These are phyloP conservation scores for Scaptomyza pallida DNA, from an alignment of 1,140 invertebrate species.

Conservation along the genomic window DNA sequence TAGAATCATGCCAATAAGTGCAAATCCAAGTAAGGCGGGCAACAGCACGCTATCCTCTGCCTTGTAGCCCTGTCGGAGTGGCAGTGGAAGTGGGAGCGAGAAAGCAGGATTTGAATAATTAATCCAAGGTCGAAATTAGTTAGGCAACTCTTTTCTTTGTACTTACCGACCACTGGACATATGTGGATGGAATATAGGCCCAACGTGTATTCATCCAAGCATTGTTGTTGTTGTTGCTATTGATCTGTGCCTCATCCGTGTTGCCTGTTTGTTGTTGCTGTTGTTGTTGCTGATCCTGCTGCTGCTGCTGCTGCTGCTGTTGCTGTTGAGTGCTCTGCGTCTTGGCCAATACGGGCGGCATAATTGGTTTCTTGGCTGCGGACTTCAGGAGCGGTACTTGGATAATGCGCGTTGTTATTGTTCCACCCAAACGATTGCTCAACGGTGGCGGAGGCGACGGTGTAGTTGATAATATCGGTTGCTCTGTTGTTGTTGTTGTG, in stretches of 20 bases:
- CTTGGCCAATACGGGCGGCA: constrained; percentile 79
- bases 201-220: constrained; percentile 84
- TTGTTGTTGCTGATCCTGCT: not conserved
- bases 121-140: not conserved
- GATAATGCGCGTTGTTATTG: constrained; percentile 77
- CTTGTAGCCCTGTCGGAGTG: constrained; percentile 72
- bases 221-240: constrained; percentile 52
- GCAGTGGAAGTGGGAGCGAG: not conserved
- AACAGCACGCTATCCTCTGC: constrained; percentile 81
- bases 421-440: constrained; percentile 38
- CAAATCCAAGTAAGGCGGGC: constrained; percentile 77
- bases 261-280: constrained; percentile 10
- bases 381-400: constrained; percentile 79
- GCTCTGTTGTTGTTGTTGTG: constrained; percentile 7
- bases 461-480: constrained; percentile 21
- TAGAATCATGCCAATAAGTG: constrained; percentile 82
- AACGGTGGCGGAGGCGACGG: constrained; percentile 22
- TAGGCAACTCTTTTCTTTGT: not conserved
- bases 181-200: constrained; percentile 87
- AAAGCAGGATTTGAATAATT: not conserved
- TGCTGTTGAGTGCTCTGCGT: constrained; percentile 53
- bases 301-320: constrained; percentile 20
- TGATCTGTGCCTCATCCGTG: constrained; percentile 22
- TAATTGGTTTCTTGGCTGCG: constrained; percentile 78
- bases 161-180: constrained; percentile 88